Evolutionary conservation across 2,113 vertebrate genomes (phyloP), one percentile per base, ranked within the genome.

Genomic region (Myotis davidii): DNA sequence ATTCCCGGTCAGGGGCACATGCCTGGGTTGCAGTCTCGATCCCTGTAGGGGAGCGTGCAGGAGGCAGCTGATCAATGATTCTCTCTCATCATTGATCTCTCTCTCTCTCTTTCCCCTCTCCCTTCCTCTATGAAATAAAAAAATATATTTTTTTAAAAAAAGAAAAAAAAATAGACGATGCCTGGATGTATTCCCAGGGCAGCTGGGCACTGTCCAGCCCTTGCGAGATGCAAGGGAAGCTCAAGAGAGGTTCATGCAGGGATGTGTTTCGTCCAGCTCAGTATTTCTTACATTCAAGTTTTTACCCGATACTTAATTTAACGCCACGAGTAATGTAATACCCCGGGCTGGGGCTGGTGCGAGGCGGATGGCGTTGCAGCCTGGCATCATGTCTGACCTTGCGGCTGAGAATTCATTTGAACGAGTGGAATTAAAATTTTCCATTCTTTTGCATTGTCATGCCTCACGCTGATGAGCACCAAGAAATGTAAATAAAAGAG

Each of bases 401-500:
- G 98, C 20, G 0, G 97, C 97, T 96, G 94, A 18, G 96, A 82
- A 81, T 97, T 98, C 96, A 97, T 97, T 52, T 92, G 97, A 95
- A 97, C 96, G 85, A 90, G 96, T 0, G 91, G 98, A 98, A 98
- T 98, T 98, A 98, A 98, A 98, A 97, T 98, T 97, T 97, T 79
- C 97, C 94, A 96, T 98, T 98, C 98, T 98, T 99, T 98, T 98
- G 98, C 98, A 97, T 97, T 98, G 98, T 98, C 98, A 98, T 98
- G 98, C 97, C 97, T 98, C 96, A 61, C 92, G 0, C 97, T 98
- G 98, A 98, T 98, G 98, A 98, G 98, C 98, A 72, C 97, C 97
- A 98, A 98, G 98, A 98, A 98, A 98, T 98, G 98, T 99, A 98
- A 99, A 98, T 98, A 99, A 99, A 98, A 98, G 98, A 98, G 98